Conservation (phyloP, 2,888 invertebrate genomes). For the Melinaea marsaeus region DNA sequence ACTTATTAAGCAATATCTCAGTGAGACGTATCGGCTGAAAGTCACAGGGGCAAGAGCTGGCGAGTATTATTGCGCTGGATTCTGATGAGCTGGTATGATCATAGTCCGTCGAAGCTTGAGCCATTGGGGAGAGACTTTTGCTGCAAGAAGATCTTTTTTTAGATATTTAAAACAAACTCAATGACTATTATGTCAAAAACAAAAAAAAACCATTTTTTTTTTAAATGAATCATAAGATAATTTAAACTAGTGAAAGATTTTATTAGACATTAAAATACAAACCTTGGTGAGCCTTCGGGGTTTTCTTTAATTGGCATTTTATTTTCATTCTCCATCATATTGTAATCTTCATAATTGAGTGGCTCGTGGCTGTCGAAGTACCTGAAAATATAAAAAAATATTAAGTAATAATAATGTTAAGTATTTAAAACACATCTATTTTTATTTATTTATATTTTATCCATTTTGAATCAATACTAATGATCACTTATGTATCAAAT, state of each 20-base stretch:
- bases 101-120: conserved; percentile 38
- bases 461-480: no score
- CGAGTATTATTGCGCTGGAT: conserved; percentile 30
- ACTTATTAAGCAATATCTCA: conserved; percentile 52
- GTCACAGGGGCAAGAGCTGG: conserved; percentile 23
- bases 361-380: conserved; percentile 35
- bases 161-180: no score
- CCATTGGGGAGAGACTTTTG: conserved; percentile 40
- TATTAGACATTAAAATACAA: background rate
- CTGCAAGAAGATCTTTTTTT: conserved; percentile 33
- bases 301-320: background rate
- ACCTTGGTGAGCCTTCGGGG: background rate
- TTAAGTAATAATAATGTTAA: background rate
- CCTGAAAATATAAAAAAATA: conserved; percentile 22
- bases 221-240: no score
- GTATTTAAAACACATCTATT: no score
- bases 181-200: no score
- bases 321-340: conserved; percentile 1
- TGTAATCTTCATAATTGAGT: conserved; percentile 14
- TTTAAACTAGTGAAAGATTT: background rate
- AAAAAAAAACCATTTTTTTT: no score
- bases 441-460: no score
- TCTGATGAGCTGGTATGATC: conserved; percentile 35
- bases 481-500: no score
- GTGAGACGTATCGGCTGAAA: conserved; percentile 45